Evolutionary conservation across 2,113 vertebrate species (phyloP).

Genomic region (Clarias macrocephalus): DNA sequence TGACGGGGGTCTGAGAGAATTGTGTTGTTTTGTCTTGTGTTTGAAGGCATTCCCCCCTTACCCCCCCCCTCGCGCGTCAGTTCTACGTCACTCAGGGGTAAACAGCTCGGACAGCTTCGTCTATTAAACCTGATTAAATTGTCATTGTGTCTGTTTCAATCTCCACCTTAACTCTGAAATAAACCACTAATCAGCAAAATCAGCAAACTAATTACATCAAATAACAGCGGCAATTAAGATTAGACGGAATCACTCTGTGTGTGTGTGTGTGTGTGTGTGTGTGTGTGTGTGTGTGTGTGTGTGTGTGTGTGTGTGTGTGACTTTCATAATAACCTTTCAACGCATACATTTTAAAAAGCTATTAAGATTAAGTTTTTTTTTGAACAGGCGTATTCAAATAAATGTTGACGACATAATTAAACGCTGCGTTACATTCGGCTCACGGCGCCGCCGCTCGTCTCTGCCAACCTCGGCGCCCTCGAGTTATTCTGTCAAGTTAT

Average conservation of each 20-base stretch:
- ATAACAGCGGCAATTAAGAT: not conserved
- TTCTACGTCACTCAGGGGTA: not conserved
- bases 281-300: not conserved
- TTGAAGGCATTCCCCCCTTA: not conserved
- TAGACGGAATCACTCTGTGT: not conserved
- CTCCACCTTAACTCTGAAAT: not conserved
- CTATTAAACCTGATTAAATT: constrained; percentile 17
- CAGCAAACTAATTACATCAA: not conserved
- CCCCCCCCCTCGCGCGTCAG: too few relatives aligned
- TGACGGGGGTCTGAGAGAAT: not conserved
- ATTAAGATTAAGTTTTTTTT: not conserved
- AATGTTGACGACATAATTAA: not conserved
- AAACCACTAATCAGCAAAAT: constrained; percentile 16
- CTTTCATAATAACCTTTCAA: not conserved
- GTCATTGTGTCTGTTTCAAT: constrained; percentile 14
- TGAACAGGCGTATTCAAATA: not conserved
- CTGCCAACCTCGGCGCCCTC: too few relatives aligned
- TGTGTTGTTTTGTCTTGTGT: not conserved
- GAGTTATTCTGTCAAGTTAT: too few relatives aligned
- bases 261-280: constrained; percentile 5
- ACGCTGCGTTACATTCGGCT: too few relatives aligned
- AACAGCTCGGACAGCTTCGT: not conserved
- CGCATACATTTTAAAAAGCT: not conserved
- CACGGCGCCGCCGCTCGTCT: too few relatives aligned
- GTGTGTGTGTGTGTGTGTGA: constrained; percentile 1